phyloP scores from a whole-genome alignment of 92 coral and sea anemone species.

The Zoanthus gigantus region DNA sequence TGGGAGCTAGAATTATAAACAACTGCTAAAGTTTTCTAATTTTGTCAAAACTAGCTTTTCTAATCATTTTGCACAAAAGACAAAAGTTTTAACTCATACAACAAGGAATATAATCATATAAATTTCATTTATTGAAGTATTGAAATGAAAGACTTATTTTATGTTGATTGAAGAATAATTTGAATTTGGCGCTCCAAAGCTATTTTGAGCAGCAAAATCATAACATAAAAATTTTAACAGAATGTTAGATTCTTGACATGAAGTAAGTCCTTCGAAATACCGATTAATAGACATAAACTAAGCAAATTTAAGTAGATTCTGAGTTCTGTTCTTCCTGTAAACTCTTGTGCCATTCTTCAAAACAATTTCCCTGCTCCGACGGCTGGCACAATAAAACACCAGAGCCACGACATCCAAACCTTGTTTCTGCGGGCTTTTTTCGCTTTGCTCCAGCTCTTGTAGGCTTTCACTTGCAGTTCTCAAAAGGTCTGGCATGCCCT shows the following conservation, averaged over 20 bases:
- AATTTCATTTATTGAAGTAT: too few relatives aligned
- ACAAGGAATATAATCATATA: too few relatives aligned
- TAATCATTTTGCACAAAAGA: too few relatives aligned
- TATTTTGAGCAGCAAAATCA: background rate
- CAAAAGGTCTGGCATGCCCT: background rate
- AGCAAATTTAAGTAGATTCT: background rate
- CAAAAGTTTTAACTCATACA: too few relatives aligned
- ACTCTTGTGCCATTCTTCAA: slow-evolving; percentile 10
- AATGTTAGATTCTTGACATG: background rate
- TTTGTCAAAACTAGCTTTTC: too few relatives aligned
- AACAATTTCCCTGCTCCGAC: background rate
- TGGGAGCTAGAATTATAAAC: too few relatives aligned
- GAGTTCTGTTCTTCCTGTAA: background rate
- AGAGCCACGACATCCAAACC: background rate
- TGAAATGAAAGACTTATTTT: too few relatives aligned
- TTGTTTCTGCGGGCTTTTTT: background rate
- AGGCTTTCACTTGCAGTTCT: background rate
- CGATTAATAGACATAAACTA: background rate
- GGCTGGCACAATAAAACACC: background rate
- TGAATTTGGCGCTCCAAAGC: background rate
- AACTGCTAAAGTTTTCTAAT: too few relatives aligned
- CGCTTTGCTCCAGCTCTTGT: background rate
- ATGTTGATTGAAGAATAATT: too few relatives aligned
- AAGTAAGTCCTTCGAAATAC: background rate
- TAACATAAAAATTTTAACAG: background rate